Evolutionary conservation across 2,797 vertebrate genomes (phyloP).

Genomic region (Scolopax bukidnonensis): DNA sequence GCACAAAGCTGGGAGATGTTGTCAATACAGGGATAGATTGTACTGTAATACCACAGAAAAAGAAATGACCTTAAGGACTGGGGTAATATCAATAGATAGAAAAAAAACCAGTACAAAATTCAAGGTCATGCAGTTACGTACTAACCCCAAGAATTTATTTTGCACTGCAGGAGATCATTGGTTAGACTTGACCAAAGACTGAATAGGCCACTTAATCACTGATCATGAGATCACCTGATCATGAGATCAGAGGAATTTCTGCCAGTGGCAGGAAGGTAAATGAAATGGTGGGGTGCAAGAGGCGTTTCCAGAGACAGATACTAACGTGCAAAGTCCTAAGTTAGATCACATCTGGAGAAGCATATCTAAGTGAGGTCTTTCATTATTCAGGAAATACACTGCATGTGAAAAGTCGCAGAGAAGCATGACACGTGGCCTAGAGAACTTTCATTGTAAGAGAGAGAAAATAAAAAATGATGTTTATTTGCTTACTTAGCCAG

Average conservation of each 20-base stretch:
- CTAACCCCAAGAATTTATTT: constrained; percentile 7
- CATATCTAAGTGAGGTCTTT: neutral
- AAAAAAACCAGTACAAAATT: neutral
- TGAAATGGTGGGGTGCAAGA: neutral
- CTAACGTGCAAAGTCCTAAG: neutral
- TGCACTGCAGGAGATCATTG: neutral
- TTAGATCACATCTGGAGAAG: neutral
- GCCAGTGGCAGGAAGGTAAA: neutral
- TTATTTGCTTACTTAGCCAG: neutral
- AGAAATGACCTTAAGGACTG: neutral
- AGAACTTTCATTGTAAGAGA: neutral
- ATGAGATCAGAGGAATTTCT: neutral
- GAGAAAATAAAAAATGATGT: neutral
- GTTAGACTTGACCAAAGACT: neutral
- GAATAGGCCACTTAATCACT: neutral
- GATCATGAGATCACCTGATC: neutral
- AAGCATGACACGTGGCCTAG: neutral
- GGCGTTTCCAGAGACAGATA: neutral
- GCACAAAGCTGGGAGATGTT: neutral
- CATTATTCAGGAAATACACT: neutral
- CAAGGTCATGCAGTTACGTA: neutral
- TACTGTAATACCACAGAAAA: neutral
- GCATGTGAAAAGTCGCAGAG: neutral
- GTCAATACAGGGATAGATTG: neutral
- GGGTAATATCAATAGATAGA: neutral